Evolutionary conservation across 2,888 invertebrate species (phyloP).

Genomic region (Latrodectus hesperus): DNA sequence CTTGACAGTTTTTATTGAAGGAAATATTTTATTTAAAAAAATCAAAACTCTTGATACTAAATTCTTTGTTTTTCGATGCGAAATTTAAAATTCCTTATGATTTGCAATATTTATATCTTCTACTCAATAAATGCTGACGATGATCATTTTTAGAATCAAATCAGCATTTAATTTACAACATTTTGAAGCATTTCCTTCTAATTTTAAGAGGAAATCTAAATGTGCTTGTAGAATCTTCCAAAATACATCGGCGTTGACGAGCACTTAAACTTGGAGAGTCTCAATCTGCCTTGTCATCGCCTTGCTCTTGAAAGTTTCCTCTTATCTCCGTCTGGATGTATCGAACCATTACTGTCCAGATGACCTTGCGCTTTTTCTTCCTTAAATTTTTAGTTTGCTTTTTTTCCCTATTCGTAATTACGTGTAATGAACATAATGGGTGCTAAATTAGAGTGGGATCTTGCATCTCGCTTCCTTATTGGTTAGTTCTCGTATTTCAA

Average conservation of each 20-base stretch:
- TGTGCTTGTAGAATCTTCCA: neutral
- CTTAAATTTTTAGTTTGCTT: neutral
- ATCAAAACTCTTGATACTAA: too few species aligned
- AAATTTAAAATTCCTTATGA: too few species aligned
- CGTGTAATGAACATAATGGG: conserved; percentile 3
- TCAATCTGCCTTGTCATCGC: conserved; percentile 24
- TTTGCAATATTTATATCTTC: too few species aligned
- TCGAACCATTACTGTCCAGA: neutral
- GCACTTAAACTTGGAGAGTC: conserved; percentile 16
- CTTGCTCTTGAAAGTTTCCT: neutral
- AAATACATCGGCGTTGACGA: conserved; percentile 6
- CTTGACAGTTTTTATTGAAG: too few species aligned
- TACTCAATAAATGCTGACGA: too few species aligned
- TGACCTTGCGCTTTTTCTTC: conserved; percentile 34
- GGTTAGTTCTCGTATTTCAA: neutral
- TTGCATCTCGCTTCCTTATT: neutral
- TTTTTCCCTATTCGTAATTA: neutral
- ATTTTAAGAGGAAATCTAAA: too few species aligned
- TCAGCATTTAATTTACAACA: too few species aligned
- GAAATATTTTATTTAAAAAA: too few species aligned
- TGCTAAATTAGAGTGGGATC: conserved; percentile 16
- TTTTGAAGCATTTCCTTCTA: too few species aligned
- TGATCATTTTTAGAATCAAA: too few species aligned
- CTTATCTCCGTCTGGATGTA: neutral
- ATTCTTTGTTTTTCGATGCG: too few species aligned